phyloP scores from a whole-genome alignment of 1,140 invertebrate species.

The Ridgeia piscesae region DNA sequence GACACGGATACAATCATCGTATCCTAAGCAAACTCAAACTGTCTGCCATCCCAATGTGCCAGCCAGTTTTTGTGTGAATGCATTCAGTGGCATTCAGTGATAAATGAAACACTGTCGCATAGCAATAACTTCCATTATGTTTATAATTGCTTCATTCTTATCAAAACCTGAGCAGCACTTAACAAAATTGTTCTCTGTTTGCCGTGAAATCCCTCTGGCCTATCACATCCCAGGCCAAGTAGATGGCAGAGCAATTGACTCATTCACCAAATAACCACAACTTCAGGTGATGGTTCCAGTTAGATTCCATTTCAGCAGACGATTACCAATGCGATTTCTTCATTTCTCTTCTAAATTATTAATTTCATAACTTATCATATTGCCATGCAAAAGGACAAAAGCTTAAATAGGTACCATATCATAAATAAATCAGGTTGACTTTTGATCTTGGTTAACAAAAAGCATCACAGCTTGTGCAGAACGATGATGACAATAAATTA shows the following conservation, averaged over 20 bases:
- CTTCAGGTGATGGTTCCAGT: not conserved
- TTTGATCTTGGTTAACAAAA: not conserved
- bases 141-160: not conserved
- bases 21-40: not conserved
- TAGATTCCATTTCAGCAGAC: not conserved
- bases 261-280: not conserved
- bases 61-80: not conserved
- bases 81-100: not conserved
- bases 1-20: not conserved
- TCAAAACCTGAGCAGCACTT: not conserved
- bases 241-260: not conserved
- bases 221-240: not conserved
- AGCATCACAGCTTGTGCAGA: too few species aligned
- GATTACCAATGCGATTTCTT: not conserved
- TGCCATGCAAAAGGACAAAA: not conserved
- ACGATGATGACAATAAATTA: too few species aligned
- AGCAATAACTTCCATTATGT: not conserved
- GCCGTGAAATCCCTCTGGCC: not conserved
- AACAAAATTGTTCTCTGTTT: constrained; percentile 4
- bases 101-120: not conserved
- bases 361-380: not conserved
- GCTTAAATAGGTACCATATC: not conserved
- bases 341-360: not conserved
- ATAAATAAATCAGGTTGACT: not conserved
- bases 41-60: not conserved